These are phyloP conservation scores for Hassar affinis DNA, from an alignment of 2,113 vertebrate genomes.

Conservation along the genomic window DNA sequence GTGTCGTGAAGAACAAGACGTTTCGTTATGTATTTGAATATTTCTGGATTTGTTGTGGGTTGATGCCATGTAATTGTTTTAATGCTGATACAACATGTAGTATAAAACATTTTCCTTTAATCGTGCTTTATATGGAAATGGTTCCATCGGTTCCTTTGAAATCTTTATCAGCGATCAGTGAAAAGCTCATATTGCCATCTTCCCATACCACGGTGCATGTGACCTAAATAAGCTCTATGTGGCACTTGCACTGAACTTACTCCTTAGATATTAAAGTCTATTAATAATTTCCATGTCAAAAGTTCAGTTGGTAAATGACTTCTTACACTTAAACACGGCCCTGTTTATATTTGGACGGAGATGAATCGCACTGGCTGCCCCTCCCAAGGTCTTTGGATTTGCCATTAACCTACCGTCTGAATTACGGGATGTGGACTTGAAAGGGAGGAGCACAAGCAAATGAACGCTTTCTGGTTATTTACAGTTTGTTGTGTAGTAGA, in stretches of 20 bases:
- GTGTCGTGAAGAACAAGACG: neutral
- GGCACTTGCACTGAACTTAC: neutral
- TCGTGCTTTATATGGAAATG: neutral
- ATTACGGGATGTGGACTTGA: neutral
- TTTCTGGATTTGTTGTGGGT: neutral
- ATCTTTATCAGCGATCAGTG: neutral
- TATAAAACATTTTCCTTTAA: neutral
- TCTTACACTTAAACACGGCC: constrained; percentile 23
- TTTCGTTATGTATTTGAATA: neutral
- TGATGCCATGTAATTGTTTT: neutral
- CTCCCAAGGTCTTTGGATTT: constrained; percentile 13
- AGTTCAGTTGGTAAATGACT: constrained; percentile 33
- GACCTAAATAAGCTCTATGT: constrained; percentile 32
- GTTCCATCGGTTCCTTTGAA: neutral
- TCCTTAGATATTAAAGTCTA: neutral
- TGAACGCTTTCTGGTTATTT: neutral
- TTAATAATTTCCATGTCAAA: constrained; percentile 29
- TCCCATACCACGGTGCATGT: constrained; percentile 14
- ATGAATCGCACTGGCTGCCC: neutral
- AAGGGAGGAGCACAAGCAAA: neutral
- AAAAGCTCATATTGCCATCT: neutral
- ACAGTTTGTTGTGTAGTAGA: neutral
- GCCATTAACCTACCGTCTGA: neutral
- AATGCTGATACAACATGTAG: neutral
- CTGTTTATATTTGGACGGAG: constrained; percentile 9